Evolutionary conservation across 2,888 invertebrate species (phyloP).

Genomic region (Anarsia innoxiella): DNA sequence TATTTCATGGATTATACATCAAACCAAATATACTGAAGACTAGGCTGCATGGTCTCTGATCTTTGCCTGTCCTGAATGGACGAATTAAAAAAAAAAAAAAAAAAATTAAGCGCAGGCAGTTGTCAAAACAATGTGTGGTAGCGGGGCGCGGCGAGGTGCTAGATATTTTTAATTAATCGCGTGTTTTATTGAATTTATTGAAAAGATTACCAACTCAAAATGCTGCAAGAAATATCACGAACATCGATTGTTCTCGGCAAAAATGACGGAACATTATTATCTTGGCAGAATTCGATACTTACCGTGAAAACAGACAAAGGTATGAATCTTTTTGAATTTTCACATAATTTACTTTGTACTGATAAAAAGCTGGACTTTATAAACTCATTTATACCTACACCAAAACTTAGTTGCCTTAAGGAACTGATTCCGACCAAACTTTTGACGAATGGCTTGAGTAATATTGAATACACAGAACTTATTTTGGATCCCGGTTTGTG

Average conservation of each 20-base stretch:
- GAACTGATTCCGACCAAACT: constrained; percentile 33
- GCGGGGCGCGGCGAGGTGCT: too few species aligned
- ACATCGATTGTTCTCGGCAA: constrained; percentile 34
- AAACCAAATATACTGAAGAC: too few species aligned
- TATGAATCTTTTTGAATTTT: constrained; percentile 7
- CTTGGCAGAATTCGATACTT: constrained; percentile 42
- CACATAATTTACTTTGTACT: constrained; percentile 23
- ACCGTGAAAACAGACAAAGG: constrained; percentile 43
- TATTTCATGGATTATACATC: too few species aligned
- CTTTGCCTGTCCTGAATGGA: too few species aligned
- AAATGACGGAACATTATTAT: constrained; percentile 34
- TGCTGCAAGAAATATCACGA: constrained; percentile 42
- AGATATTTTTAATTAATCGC: too few species aligned
- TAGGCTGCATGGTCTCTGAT: too few species aligned
- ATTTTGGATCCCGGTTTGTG: constrained; percentile 47
- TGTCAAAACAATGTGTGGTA: neutral
- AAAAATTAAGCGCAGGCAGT: neutral
- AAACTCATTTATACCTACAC: constrained; percentile 33
- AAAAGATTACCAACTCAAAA: constrained; percentile 18
- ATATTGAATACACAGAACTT: constrained; percentile 47
- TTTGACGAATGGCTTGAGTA: constrained; percentile 31
- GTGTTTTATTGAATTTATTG: too few species aligned
- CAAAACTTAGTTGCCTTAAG: constrained; percentile 39
- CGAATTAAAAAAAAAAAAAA: neutral
- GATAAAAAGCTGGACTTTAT: constrained; percentile 45